Percentiles rank a stretch among this genome's conserved stretches.
Conservation (phyloP, 2,888 invertebrate genomes). For the Meta bourneti region DNA sequence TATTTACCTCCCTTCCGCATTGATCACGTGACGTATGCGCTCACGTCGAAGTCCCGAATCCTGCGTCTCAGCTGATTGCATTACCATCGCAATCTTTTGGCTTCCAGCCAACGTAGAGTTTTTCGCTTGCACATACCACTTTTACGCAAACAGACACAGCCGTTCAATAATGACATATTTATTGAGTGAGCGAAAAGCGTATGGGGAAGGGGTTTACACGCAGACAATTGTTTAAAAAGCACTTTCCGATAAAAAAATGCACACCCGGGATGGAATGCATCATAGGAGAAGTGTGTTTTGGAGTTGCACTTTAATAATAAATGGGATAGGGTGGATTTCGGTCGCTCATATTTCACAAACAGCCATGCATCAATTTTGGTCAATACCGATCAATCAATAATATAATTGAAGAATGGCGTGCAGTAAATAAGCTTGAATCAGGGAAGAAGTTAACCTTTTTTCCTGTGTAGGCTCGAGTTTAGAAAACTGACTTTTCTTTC, state of each 20-base stretch:
- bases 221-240: slow-evolving; percentile 25
- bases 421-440: not conserved
- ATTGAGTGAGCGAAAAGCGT: slow-evolving; percentile 27
- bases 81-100: slow-evolving; percentile 62
- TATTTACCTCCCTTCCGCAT: slow-evolving; percentile 71
- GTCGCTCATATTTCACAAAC: not conserved
- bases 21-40: slow-evolving; percentile 66
- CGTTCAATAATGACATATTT: slow-evolving; percentile 44
- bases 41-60: slow-evolving; percentile 44
- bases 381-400: not conserved
- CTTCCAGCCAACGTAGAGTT: slow-evolving; percentile 37
- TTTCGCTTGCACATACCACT: slow-evolving; percentile 27
- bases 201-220: not conserved
- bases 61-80: slow-evolving; percentile 73
- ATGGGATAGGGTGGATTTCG: not conserved
- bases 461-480: no score
- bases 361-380: not conserved
- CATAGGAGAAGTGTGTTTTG: not conserved
- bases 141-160: slow-evolving; percentile 50
- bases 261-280: not conserved
- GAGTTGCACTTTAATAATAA: not conserved
- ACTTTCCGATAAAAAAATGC: slow-evolving; percentile 14
- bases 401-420: not conserved
- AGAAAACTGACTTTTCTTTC: no score
- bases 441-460: no score